Percentiles rank a stretch among this genome's conserved stretches.
phyloP scores from a whole-genome alignment of 1,140 invertebrate genomes.

The Cardiocondyla obscurior region DNA sequence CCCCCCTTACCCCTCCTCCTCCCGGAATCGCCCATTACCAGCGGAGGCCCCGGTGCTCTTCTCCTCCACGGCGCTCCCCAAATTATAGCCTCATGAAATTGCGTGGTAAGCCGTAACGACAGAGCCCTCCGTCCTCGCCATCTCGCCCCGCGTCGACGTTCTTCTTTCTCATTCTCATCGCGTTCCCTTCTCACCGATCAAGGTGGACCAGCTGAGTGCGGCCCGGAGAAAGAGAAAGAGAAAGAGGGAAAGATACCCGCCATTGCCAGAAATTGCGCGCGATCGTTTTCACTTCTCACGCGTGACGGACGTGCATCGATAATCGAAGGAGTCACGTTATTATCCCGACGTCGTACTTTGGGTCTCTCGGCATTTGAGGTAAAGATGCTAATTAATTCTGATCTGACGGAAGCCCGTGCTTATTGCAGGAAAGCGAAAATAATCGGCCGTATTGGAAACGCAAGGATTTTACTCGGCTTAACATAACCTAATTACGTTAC shows the following conservation, averaged over 20 bases:
- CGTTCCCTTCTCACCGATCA: slow-evolving; percentile 44
- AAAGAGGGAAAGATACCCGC: not conserved
- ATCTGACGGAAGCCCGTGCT: not conserved
- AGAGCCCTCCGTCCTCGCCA: slow-evolving; percentile 59
- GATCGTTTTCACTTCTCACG: slow-evolving; percentile 11
- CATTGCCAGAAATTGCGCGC: not conserved
- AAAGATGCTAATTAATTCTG: not conserved
- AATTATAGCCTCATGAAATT: slow-evolving; percentile 83
- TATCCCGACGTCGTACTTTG: no score
- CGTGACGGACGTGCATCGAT: not conserved
- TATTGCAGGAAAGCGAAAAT: not conserved
- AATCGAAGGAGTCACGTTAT: not conserved
- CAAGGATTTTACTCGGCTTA: no score
- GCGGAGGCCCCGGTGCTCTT: slow-evolving; percentile 63
- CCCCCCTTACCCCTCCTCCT: slow-evolving; percentile 48
- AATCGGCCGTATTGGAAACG: not conserved
- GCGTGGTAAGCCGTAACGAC: slow-evolving; percentile 79
- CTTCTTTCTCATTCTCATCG: not conserved
- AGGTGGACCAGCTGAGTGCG: slow-evolving; percentile 43
- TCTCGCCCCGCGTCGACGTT: not conserved
- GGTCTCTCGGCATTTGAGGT: not conserved
- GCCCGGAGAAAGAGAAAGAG: not conserved
- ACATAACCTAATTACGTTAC: no score
- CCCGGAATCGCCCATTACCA: slow-evolving; percentile 75
- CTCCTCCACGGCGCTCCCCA: slow-evolving; percentile 73